Evolutionary conservation across 2,113 vertebrate genomes (phyloP).

Genomic region (Solenodon paradoxus): DNA sequence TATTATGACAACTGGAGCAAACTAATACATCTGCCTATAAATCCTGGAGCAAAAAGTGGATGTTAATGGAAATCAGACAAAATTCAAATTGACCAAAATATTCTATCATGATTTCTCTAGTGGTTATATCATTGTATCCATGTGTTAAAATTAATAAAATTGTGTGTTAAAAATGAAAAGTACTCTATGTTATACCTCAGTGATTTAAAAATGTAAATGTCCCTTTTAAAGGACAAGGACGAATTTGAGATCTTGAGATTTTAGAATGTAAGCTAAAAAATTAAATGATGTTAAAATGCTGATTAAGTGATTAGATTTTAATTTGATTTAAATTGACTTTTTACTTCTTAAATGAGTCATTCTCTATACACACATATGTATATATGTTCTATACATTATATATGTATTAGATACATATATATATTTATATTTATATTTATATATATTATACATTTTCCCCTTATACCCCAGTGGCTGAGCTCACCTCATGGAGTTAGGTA

Average conservation of each 20-base stretch:
- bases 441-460: neutral
- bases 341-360: neutral
- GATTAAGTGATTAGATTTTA: neutral
- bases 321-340: neutral
- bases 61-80: neutral
- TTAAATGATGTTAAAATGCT: neutral
- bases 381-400: too few species aligned
- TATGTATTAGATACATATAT: neutral
- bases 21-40: neutral
- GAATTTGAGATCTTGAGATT: neutral
- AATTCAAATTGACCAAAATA: neutral
- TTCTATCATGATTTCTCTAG: neutral
- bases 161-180: neutral
- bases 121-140: neutral
- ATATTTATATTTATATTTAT: too few species aligned
- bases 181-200: neutral
- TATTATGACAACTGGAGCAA: neutral
- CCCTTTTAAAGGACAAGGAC: neutral
- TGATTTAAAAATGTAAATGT: neutral
- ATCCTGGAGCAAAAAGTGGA: neutral
- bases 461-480: neutral
- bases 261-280: neutral
- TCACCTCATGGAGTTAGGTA: neutral
- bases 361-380: neutral
- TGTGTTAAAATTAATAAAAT: neutral